phyloP scores from a whole-genome alignment of 2,113 vertebrate genomes.

The Perca flavescens region DNA sequence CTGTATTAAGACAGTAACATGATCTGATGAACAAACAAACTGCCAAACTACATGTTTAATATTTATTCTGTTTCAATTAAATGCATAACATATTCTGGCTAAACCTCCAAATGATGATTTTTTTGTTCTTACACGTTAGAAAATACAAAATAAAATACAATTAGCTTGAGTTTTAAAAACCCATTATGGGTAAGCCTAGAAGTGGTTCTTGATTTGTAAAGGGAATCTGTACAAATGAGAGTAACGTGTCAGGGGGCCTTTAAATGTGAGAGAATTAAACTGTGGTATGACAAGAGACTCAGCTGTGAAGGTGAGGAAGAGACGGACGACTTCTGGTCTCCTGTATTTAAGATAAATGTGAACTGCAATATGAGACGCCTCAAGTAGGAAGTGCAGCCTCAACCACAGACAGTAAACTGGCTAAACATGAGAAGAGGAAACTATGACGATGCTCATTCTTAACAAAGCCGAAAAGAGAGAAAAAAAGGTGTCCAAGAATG shows the following conservation, averaged over 20 bases:
- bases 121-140: conserved; percentile 79
- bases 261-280: conserved; percentile 13
- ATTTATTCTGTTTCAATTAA: conserved; percentile 90
- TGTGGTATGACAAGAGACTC: conserved; percentile 13
- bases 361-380: conserved; percentile 1
- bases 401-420: conserved; percentile 28
- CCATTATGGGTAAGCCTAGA: conserved; percentile 67
- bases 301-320: conserved; percentile 29
- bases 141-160: conserved; percentile 85
- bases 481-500: conserved; percentile 13
- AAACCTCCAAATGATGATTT: conserved; percentile 83
- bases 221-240: conserved; percentile 67
- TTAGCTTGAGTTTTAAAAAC: conserved; percentile 87
- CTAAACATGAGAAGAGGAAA: conserved; percentile 35
- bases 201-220: conserved; percentile 75
- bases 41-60: conserved; percentile 66
- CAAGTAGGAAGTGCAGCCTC: conserved; percentile 25
- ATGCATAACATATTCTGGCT: conserved; percentile 90
- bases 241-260: conserved; percentile 34
- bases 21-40: conserved; percentile 16
- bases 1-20: neutral
- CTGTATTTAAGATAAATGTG: conserved; percentile 42
- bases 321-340: conserved; percentile 18
- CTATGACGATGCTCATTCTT: neutral
- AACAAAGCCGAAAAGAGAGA: neutral